Evolutionary conservation across 2,113 vertebrate species (phyloP), one percentile per base, ranked within the genome.

Genomic region (Alaudala cheleensis): DNA sequence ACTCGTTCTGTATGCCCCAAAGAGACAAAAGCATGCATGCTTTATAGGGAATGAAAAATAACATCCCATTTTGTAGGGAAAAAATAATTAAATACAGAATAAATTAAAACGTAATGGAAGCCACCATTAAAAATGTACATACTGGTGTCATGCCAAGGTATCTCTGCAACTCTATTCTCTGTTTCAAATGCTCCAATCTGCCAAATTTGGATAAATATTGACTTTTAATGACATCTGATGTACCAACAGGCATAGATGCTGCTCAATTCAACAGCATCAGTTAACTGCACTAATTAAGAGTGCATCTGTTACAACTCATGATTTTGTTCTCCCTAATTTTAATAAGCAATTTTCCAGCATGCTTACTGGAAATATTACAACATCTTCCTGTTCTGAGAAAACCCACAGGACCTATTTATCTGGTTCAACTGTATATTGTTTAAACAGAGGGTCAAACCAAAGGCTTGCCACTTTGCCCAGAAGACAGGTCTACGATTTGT

Each of bases 341-440:
- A 78, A 90, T 72, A 92, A 69, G 60, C 57, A 82, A 70, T 80
- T 91, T 92, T 92, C 69, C 69, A 95, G 39, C 76, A 69, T 50
- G 60, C 57, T 96, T 94, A 94, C 92, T 95, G 89, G 93, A 96
- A 90, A 72, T 84, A 58, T 96, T 93, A 80, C 81, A 85, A 91
- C 74, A 93, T 92, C 67, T 82, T 95, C 84, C 45, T 78, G 51
- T 1, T 4, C 82, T 15, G 51, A 90, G 80, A 90, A 96, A 94
- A 83, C 85, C 72, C 85, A 64, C 82, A 95, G 72, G 88, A 80
- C 49, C 39, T 74, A 96, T 90, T 94, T 86, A 81, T 96, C 79
- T 80, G 67, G 12, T 88, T 96, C 67, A 66, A 7, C 71, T 86
- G 42, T 73, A 83, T 39, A 29, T 78, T 53, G 28, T 90, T 93